Evolutionary conservation across 2,797 vertebrate species (phyloP).

Genomic region (Nannoperca obscura): DNA sequence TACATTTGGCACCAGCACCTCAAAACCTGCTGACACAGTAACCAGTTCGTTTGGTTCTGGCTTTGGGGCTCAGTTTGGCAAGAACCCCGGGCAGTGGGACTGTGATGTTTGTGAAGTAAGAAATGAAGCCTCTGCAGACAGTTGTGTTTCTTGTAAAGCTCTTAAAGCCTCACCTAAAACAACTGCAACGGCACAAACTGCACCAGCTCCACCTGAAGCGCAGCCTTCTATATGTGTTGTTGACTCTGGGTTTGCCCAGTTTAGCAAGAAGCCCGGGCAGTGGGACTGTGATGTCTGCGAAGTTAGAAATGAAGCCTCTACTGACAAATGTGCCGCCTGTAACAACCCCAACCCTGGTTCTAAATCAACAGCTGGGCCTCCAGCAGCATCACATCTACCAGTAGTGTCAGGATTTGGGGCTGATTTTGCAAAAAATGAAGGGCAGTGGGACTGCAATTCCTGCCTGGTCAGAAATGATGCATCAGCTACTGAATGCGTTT

Average conservation of each 20-base stretch:
- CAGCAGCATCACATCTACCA: constrained; percentile 42
- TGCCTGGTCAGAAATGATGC: constrained; percentile 74
- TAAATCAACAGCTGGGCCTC: constrained; percentile 56
- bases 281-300: constrained; percentile 89
- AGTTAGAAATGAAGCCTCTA: constrained; percentile 83
- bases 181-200: constrained; percentile 5
- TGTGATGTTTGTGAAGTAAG: constrained; percentile 70
- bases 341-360: constrained; percentile 77
- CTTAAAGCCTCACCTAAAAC: constrained; percentile 72
- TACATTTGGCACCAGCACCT: constrained; percentile 78
- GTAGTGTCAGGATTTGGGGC: constrained; percentile 63
- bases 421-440: constrained; percentile 68
- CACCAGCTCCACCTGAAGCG: constrained; percentile 60
- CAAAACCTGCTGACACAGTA: constrained; percentile 59
- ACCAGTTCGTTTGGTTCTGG: constrained; percentile 56
- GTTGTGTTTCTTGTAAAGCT: constrained; percentile 79
- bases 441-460: constrained; percentile 65
- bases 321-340: constrained; percentile 85
- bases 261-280: constrained; percentile 85
- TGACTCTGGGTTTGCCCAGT: constrained; percentile 84
- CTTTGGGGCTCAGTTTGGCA: constrained; percentile 78
- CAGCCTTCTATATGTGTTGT: constrained; percentile 29
- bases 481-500: constrained; percentile 58
- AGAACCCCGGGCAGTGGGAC: constrained; percentile 74
- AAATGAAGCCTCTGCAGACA: constrained; percentile 70